Conservation (phyloP, 2,888 invertebrate species). For the Caenorhabditis sp. region DNA sequence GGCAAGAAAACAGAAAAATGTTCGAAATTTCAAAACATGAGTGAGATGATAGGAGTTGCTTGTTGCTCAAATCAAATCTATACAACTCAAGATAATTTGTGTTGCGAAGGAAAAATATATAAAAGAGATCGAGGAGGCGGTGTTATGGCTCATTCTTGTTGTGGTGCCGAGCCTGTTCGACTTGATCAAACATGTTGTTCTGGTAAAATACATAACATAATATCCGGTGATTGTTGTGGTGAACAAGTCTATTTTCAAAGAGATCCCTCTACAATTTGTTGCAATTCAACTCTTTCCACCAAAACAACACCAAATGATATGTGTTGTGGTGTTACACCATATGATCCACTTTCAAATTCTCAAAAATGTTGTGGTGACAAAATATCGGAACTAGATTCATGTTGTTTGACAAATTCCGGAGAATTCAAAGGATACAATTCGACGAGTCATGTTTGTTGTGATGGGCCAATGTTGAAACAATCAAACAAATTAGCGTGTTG, state of each 20-base stretch:
- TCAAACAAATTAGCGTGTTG: slow-evolving; percentile 59
- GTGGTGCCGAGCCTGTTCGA: slow-evolving; percentile 60
- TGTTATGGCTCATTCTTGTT: slow-evolving; percentile 60
- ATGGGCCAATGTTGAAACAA: slow-evolving; percentile 56
- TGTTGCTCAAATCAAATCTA: slow-evolving; percentile 62
- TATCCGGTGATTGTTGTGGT: slow-evolving; percentile 68
- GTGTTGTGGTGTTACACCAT: slow-evolving; percentile 64
- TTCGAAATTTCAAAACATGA: slow-evolving; percentile 34
- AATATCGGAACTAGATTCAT: slow-evolving; percentile 46
- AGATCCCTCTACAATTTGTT: slow-evolving; percentile 58
- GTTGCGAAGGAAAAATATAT: slow-evolving; percentile 56
- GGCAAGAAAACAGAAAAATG: slow-evolving; percentile 35
- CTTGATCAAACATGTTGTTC: slow-evolving; percentile 69
- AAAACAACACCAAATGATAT: slow-evolving; percentile 41
- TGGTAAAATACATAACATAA: slow-evolving; percentile 68
- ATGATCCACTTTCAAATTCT: slow-evolving; percentile 60
- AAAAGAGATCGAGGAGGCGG: slow-evolving; percentile 46
- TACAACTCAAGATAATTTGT: slow-evolving; percentile 64
- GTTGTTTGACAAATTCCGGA: slow-evolving; percentile 38
- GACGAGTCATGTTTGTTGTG: slow-evolving; percentile 64
- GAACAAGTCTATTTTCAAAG: slow-evolving; percentile 57
- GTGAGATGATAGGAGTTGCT: slow-evolving; percentile 58
- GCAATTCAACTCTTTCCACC: slow-evolving; percentile 56
- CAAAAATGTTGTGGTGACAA: slow-evolving; percentile 61
- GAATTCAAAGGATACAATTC: slow-evolving; percentile 41